These are phyloP conservation scores for Philantomba maxwellii DNA, from an alignment of 2,113 vertebrate species.

Conservation along the genomic window DNA sequence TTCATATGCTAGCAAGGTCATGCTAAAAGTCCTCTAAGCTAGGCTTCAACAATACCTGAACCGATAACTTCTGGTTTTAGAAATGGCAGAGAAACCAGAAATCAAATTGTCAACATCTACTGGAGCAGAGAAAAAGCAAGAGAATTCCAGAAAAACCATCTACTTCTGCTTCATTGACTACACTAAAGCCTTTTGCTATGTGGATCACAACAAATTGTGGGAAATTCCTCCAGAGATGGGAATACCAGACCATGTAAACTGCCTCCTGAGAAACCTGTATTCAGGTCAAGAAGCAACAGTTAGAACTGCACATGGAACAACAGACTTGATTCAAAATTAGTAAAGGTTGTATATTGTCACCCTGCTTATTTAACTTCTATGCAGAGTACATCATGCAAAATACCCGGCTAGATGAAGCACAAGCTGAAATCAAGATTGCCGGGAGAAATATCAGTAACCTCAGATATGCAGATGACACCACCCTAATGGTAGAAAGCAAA, in stretches of 20 bases:
- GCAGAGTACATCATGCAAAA: not conserved
- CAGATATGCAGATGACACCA: not conserved
- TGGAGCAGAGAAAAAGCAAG: not conserved
- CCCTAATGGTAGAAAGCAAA: not conserved
- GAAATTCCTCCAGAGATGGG: not conserved
- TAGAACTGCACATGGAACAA: not conserved
- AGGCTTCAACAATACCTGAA: not conserved
- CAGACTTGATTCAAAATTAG: not conserved
- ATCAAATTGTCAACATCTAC: not conserved
- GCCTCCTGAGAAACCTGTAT: not conserved
- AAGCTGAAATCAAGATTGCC: not conserved
- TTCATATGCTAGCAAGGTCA: not conserved
- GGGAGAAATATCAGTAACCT: not conserved
- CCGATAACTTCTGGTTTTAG: not conserved
- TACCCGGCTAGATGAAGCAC: fast-evolving
- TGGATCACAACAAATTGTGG: not conserved
- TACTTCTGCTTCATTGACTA: not conserved
- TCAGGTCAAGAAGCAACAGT: not conserved
- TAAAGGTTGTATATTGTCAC: not conserved
- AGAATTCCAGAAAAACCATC: not conserved
- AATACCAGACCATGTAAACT: not conserved
- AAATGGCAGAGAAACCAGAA: not conserved
- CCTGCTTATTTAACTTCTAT: not conserved
- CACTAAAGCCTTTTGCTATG: not conserved
- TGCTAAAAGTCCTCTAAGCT: not conserved